phyloP scores from a whole-genome alignment of 2,113 vertebrate genomes.

The Oryzias curvinotus region DNA sequence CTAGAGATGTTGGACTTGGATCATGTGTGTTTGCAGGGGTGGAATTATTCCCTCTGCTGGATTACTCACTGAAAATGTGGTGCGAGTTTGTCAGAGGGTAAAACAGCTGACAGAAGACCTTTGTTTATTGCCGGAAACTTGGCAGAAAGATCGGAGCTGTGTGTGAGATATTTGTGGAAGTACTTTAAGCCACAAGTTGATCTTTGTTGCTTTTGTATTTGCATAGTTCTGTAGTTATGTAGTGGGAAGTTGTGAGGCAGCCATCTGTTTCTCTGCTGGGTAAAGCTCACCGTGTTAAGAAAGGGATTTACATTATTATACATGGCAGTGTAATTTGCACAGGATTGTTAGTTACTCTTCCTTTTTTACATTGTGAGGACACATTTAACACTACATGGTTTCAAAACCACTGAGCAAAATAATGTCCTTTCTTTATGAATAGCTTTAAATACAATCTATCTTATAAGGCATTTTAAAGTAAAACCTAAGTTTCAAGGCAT shows the following conservation, averaged over 20 bases:
- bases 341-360: conserved; percentile 43
- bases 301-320: conserved; percentile 47
- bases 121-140: conserved; percentile 20
- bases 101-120: conserved; percentile 31
- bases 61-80: conserved; percentile 17
- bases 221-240: conserved; percentile 29
- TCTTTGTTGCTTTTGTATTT: conserved; percentile 33
- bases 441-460: conserved; percentile 51
- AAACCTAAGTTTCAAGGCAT: conserved; percentile 54
- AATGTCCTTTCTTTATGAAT: too few species aligned
- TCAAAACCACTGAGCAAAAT: too few species aligned
- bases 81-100: conserved; percentile 35
- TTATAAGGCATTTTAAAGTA: conserved; percentile 57
- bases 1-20: conserved; percentile 1
- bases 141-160: neutral
- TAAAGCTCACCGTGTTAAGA: conserved; percentile 50
- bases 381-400: too few species aligned
- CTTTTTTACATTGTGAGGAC: neutral
- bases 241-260: conserved; percentile 20
- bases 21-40: neutral
- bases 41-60: conserved; percentile 46
- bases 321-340: conserved; percentile 41
- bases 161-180: conserved; percentile 12
- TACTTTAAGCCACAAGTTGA: conserved; percentile 18
- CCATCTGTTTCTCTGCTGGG: conserved; percentile 43